These are phyloP conservation scores for Dolomedes plantarius DNA, from an alignment of 2,888 invertebrate species.

Conservation along the genomic window DNA sequence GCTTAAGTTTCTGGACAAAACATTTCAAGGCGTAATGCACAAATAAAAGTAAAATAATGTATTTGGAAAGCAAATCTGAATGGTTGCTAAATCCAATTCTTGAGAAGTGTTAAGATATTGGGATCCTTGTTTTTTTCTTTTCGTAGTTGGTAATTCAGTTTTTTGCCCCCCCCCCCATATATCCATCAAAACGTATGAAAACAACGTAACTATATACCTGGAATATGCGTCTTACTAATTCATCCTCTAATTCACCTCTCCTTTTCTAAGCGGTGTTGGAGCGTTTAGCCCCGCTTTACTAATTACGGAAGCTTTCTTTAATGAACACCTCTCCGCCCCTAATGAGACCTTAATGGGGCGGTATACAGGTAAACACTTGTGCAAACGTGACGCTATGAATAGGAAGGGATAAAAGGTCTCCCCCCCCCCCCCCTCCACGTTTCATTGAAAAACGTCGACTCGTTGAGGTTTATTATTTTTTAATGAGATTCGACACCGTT, in stretches of 20 bases:
- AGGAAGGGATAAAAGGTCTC: background rate
- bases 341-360: constrained; percentile 10
- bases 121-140: too few species aligned
- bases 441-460: constrained; percentile 8
- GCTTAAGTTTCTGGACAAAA: too few species aligned
- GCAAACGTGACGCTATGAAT: constrained; percentile 57
- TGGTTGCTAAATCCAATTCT: too few species aligned
- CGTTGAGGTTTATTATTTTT: constrained; percentile 56
- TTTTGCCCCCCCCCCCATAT: too few species aligned
- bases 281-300: constrained; percentile 8
- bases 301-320: constrained; percentile 4
- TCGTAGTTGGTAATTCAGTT: too few species aligned
- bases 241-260: background rate
- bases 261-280: background rate
- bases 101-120: too few species aligned
- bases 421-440: background rate
- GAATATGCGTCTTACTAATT: background rate
- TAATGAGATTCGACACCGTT: constrained; percentile 46
- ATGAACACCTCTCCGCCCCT: constrained; percentile 2
- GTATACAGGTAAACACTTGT: constrained; percentile 43
- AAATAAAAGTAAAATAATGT: too few species aligned
- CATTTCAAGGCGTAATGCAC: too few species aligned
- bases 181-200: too few species aligned
- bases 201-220: too few species aligned
- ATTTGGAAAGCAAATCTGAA: too few species aligned